Evolutionary conservation across 1,140 invertebrate species (phyloP).

Genomic region (Scaptomyza pallida): DNA sequence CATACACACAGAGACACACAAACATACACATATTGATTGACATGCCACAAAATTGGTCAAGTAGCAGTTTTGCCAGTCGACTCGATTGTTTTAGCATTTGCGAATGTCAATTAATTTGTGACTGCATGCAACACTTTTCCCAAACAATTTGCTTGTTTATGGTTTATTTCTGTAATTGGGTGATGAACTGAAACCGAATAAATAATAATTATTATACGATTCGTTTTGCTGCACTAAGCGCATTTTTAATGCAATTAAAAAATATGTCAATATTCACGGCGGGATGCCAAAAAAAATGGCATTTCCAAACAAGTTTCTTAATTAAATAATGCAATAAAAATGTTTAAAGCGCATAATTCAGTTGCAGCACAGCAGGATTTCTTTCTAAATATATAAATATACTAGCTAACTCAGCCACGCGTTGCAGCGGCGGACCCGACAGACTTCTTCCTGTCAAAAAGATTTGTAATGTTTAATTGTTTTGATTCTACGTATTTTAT

Average conservation of each 20-base stretch:
- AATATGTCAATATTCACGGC: constrained; percentile 20
- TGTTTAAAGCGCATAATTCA: constrained; percentile 34
- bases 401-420: too few relatives aligned
- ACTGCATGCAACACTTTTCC: not conserved
- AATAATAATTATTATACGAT: constrained; percentile 15
- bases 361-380: constrained; percentile 21
- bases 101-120: constrained; percentile 52
- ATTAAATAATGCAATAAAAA: constrained; percentile 61
- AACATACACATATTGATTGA: constrained; percentile 55
- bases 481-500: too few relatives aligned
- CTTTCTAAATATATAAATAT: too few relatives aligned
- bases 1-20: not conserved
- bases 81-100: constrained; percentile 37
- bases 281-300: constrained; percentile 10
- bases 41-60: constrained; percentile 35
- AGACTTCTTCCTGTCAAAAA: too few relatives aligned
- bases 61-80: not conserved
- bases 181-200: constrained; percentile 2
- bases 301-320: constrained; percentile 35
- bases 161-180: not conserved
- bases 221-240: constrained; percentile 28
- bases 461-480: too few relatives aligned
- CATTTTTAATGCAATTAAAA: constrained; percentile 69
- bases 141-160: not conserved
- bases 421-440: too few relatives aligned